Evolutionary conservation across 2,113 vertebrate species (phyloP), one percentile per base, ranked within the genome.

Genomic region (Andinoacara biseriatus): DNA sequence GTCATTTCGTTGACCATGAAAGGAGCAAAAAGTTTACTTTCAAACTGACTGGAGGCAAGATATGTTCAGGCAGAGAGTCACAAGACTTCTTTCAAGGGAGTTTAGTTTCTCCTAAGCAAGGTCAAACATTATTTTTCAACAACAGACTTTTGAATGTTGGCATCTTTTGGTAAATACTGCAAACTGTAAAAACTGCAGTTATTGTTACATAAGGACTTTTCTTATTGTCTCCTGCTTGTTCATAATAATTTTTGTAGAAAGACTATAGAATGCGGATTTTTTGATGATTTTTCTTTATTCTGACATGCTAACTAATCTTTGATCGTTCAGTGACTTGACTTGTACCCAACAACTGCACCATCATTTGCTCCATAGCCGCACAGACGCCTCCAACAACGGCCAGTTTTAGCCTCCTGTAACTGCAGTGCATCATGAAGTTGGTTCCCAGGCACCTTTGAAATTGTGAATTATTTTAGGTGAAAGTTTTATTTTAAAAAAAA

Each of bases 31-130:
- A 54, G 58, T 78, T 65, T 24, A 65, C 31, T 86, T 74, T 76
- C 14, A 62, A 22, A 76, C 26, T 72, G 60, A 59, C 74, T 81
- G 24, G 4, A 84, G 77, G 40, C 62, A 58, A 74, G 18, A 77
- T 60, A 6, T 82, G 69, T 88, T 76, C 57, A 11, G 78, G 60
- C 40, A 75, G 17, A 69, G n/a, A 74, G 61, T 80, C 72, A 74
- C 52, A 65, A 62, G 69, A 40, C 46, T 78, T 31, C 13, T 14
- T 72, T 67, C 8, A 79, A 74, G 31, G 14, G 18, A 52, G 58
- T 85, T 65, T 67, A n/a, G 43, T 76, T 80, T 84, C 22, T 18
- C 40, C 54, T 78, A 38, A 20, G n/a, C 52, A 26, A 35, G 15
- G 24, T 54, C 20, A 80, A 31, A 77, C 17, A 18, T 38, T 5